Conservation (phyloP, 2,888 invertebrate species). For the Carcina quercana region DNA sequence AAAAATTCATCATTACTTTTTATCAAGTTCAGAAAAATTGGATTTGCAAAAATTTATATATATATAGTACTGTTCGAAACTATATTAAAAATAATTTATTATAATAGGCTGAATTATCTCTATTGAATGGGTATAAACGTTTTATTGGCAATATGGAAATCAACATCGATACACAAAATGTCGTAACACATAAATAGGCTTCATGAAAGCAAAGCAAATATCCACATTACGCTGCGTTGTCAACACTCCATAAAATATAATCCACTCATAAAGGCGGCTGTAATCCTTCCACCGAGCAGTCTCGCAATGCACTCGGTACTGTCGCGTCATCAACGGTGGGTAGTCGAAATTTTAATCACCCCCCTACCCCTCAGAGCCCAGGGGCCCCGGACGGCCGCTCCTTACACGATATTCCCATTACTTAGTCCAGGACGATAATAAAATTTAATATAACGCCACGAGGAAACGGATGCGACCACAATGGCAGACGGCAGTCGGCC, state of each 20-base stretch:
- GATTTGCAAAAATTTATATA: too few relatives aligned
- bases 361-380: slow-evolving; percentile 38
- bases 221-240: slow-evolving; percentile 42
- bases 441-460: slow-evolving; percentile 71
- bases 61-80: too few relatives aligned
- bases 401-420: slow-evolving; percentile 76
- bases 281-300: slow-evolving; percentile 54
- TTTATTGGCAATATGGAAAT: too few relatives aligned
- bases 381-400: slow-evolving; percentile 63
- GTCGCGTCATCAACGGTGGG: slow-evolving; percentile 63
- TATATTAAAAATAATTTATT: too few relatives aligned
- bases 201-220: too few relatives aligned
- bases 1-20: too few relatives aligned
- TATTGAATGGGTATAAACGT: too few relatives aligned
- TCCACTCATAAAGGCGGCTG: slow-evolving; percentile 67
- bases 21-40: too few relatives aligned
- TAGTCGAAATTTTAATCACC: slow-evolving; percentile 73
- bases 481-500: slow-evolving; percentile 33
- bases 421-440: slow-evolving; percentile 74
- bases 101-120: too few relatives aligned
- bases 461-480: slow-evolving; percentile 63
- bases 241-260: too few relatives aligned
- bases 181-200: too few relatives aligned
- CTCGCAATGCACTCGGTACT: slow-evolving; percentile 25
- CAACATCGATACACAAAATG: too few relatives aligned